A percentile compares a stretch with the other conserved stretches of the same genome.
phyloP scores from a whole-genome alignment of 2,797 vertebrate species.

The Sebastes hubbsi region DNA sequence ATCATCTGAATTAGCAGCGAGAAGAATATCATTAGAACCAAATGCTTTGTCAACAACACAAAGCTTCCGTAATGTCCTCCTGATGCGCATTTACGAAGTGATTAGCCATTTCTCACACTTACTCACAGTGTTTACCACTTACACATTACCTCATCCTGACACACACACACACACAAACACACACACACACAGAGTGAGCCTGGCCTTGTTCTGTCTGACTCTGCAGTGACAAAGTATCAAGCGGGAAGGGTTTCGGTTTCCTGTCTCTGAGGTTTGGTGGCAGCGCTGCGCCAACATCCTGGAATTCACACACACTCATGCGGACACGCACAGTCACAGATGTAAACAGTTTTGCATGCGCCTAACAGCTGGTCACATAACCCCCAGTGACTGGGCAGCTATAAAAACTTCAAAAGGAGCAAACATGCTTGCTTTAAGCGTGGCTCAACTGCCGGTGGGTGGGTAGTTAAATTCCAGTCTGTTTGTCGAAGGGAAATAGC shows the following conservation, averaged over 20 bases:
- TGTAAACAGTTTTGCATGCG: slow-evolving; percentile 65
- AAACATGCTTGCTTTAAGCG: slow-evolving; percentile 21
- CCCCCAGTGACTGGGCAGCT: slow-evolving; percentile 60
- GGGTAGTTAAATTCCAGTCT: slow-evolving; percentile 63
- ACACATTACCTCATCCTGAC: not conserved
- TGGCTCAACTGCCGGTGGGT: slow-evolving; percentile 36
- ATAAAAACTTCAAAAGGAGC: slow-evolving; percentile 72
- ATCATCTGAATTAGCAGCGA: slow-evolving; percentile 31
- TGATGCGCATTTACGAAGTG: slow-evolving; percentile 33
- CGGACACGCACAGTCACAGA: slow-evolving; percentile 50
- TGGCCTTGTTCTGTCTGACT: slow-evolving; percentile 47
- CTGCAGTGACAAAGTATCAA: slow-evolving; percentile 43
- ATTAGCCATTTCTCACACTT: slow-evolving; percentile 42
- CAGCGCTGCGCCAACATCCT: slow-evolving; percentile 59
- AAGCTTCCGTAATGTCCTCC: slow-evolving; percentile 34
- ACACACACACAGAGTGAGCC: not conserved
- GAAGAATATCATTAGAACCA: slow-evolving; percentile 16
- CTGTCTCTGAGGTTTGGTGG: slow-evolving; percentile 57
- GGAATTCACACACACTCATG: slow-evolving; percentile 55
- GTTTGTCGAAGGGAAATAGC: slow-evolving; percentile 42
- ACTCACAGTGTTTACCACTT: not conserved
- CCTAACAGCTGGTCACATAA: slow-evolving; percentile 69
- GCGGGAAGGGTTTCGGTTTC: slow-evolving; percentile 60
- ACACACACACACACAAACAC: not conserved
- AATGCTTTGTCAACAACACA: slow-evolving; percentile 44